These are phyloP conservation scores for Probosciger aterrimus DNA, from an alignment of 2,113 vertebrate species.

Conservation along the genomic window DNA sequence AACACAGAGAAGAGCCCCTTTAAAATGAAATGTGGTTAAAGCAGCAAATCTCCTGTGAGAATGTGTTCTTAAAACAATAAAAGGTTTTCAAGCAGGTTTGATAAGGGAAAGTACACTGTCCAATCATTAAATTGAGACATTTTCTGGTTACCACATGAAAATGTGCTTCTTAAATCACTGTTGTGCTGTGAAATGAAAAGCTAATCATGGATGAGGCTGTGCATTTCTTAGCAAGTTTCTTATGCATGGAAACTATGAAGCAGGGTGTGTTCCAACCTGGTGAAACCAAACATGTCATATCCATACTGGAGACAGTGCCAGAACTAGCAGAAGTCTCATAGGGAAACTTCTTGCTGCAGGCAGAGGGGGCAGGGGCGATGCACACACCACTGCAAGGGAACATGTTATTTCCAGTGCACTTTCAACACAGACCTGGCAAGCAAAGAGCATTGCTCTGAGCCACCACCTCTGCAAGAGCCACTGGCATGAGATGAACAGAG, in stretches of 20 bases:
- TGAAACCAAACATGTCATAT: neutral
- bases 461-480: neutral
- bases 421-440: neutral
- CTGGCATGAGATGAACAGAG: neutral
- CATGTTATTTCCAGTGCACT: fast-evolving
- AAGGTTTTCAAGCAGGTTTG: neutral
- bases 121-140: slow-evolving; percentile 12
- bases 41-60: neutral
- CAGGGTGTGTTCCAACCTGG: neutral
- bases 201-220: neutral
- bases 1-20: neutral
- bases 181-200: neutral
- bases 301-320: neutral
- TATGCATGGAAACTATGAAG: neutral
- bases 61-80: neutral
- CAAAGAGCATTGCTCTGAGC: neutral
- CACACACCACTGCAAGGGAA: neutral
- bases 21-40: neutral
- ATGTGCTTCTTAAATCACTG: slow-evolving; percentile 28
- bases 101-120: slow-evolving; percentile 10
- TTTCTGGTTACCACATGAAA: slow-evolving; percentile 19
- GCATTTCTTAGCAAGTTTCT: slow-evolving; percentile 1
- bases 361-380: fast-evolving
- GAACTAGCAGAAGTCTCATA: neutral
- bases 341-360: neutral